Conservation (phyloP, 2,888 invertebrate species). For the Papilio demoleus region DNA sequence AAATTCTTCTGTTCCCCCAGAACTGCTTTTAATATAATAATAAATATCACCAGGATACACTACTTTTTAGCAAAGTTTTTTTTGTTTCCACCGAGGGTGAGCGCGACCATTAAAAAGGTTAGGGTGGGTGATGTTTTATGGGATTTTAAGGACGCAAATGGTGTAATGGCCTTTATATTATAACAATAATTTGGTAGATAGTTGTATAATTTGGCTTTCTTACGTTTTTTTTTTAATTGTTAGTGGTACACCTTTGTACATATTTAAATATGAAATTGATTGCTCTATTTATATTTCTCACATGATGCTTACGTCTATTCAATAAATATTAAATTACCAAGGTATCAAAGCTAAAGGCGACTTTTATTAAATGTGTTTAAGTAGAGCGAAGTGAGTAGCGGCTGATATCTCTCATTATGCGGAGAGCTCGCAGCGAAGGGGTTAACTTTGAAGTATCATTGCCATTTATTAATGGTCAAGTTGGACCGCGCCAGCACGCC, state of each 20-base stretch:
- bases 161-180: conserved; percentile 74
- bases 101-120: conserved; percentile 74
- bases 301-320: neutral
- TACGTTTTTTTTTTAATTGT: no score
- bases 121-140: conserved; percentile 79
- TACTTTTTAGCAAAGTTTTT: conserved; percentile 76
- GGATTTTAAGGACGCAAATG: conserved; percentile 80
- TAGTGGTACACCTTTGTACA: no score
- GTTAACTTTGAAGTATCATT: conserved; percentile 83
- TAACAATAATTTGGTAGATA: conserved; percentile 58
- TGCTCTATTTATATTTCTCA: neutral
- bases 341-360: conserved; percentile 8
- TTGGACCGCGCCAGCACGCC: conserved; percentile 60
- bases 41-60: conserved; percentile 77
- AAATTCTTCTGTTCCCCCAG: conserved; percentile 65
- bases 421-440: conserved; percentile 57
- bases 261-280: no score
- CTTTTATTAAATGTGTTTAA: conserved; percentile 43
- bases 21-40: conserved; percentile 81
- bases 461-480: conserved; percentile 83
- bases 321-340: neutral
- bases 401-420: conserved; percentile 71
- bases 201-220: neutral
- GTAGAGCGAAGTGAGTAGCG: conserved; percentile 54
- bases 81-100: conserved; percentile 76